A percentile compares a stretch with the other conserved stretches of the same genome.
Conservation (phyloP, 1,140 invertebrate species). For the Drosophila paulistorum region DNA sequence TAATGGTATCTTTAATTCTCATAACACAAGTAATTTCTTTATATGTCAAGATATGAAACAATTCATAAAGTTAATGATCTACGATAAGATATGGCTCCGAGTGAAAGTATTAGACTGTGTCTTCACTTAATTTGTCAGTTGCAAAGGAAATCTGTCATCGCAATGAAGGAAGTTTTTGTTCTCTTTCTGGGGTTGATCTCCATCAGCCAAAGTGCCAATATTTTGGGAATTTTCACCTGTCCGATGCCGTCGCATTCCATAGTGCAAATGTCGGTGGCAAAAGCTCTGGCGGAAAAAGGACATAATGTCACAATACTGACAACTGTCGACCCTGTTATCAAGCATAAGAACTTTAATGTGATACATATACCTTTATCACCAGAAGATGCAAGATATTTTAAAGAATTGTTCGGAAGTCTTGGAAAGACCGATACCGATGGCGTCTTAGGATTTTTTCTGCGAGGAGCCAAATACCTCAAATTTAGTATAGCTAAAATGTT, state of each 20-base stretch:
- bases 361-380: slow-evolving; percentile 32
- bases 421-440: neutral
- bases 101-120: too few relatives aligned
- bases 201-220: slow-evolving; percentile 43
- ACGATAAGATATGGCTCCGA: too few relatives aligned
- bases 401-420: slow-evolving; percentile 17
- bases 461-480: neutral
- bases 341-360: slow-evolving; percentile 47
- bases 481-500: slow-evolving; percentile 1
- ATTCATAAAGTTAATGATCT: too few relatives aligned
- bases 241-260: slow-evolving; percentile 64
- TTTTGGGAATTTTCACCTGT: slow-evolving; percentile 59
- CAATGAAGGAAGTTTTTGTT: neutral
- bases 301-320: slow-evolving; percentile 71
- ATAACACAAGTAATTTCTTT: too few relatives aligned
- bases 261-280: slow-evolving; percentile 57
- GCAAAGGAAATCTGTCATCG: neutral
- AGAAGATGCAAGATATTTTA: slow-evolving; percentile 6
- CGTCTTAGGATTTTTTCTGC: neutral
- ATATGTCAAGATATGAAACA: too few relatives aligned
- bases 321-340: slow-evolving; percentile 45
- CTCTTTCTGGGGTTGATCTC: slow-evolving; percentile 18
- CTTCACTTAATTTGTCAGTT: too few relatives aligned
- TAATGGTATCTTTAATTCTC: too few relatives aligned
- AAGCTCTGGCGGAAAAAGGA: slow-evolving; percentile 59